phyloP scores from a whole-genome alignment of 2,888 invertebrate genomes.

The Noctua janthe region DNA sequence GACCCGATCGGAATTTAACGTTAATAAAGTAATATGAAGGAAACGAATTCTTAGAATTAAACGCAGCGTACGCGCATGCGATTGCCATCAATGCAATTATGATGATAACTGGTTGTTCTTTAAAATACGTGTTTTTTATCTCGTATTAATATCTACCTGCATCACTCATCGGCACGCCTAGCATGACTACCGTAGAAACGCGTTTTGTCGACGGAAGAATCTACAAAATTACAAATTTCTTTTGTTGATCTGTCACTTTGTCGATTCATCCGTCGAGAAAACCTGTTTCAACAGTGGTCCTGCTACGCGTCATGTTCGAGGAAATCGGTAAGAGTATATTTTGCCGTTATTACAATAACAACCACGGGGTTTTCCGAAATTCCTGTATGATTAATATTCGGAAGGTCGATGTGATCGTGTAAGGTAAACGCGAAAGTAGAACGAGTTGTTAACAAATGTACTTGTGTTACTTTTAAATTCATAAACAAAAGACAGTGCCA shows the following conservation, averaged over 20 bases:
- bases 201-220: no score
- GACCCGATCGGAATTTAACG: constrained; percentile 1
- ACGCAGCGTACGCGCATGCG: constrained; percentile 24
- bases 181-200: no score
- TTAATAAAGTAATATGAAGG: constrained; percentile 9
- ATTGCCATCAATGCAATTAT: constrained; percentile 36
- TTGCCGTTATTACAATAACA: neutral
- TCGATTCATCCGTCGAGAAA: no score
- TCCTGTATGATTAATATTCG: neutral
- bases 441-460: no score
- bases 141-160: neutral
- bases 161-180: neutral
- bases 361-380: neutral
- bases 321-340: neutral
- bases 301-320: neutral
- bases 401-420: constrained; percentile 3
- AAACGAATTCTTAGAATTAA: constrained; percentile 42
- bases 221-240: no score
- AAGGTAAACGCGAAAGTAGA: constrained; percentile 5
- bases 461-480: neutral
- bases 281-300: no score
- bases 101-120: constrained; percentile 28
- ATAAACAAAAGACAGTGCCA: neutral
- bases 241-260: no score
- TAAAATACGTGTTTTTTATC: constrained; percentile 21